Base-by-base conservation (phyloP, 2,113 vertebrate genomes). In the Salvelinus sp. region DNA sequence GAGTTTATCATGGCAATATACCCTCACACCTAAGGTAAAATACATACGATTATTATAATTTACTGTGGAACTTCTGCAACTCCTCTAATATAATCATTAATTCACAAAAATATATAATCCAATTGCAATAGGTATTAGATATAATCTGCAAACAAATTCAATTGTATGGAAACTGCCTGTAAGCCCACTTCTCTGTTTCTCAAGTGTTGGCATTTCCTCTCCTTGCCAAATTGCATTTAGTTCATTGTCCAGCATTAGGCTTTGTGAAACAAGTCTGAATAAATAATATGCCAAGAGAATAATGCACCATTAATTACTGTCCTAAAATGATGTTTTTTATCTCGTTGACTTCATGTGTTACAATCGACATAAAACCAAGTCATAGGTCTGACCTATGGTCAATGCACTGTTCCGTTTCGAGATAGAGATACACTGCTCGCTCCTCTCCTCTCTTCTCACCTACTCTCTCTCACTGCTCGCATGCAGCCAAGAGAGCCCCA, bases 1-100 rank as follows among this genome's bases (percentile, higher is more conserved):
- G 76, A 84, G 86, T 80, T 68, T 48, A 76, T 84, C 75, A 13
- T 28, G 73, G 69, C 70, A 6, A 27, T 18, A n/a, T 33, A 20
- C 14, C 18, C 25, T 28, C 28, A 30, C 6, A 38, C 18, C 20
- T 20, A 68, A 38, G 6, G 16, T 27, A 47, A 47, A 69, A 22
- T 22, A 48, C 68, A 69, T 48, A 66, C 0, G 3, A n/a, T 69
- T n/a, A 69, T 23, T 69, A 33, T n/a, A 1, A 62, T 23, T 62
- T 62, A 6, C 58, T 2, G 2, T 23, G n/a, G 20, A 4, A 44
- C 20, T 62, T 62, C 9, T 44, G 38, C 1, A 62, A n/a, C 6
- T 44, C 13, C 20, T 62, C n/a, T 62, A 62, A n/a, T 62, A n/a
- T 23, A 6, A 23, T 22, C 13, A 62, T 23, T 62, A 6, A 2